Percentiles rank a stretch among this genome's conserved stretches.
phyloP scores from a whole-genome alignment of 2,113 vertebrate genomes.

The Hipposideros armiger region DNA sequence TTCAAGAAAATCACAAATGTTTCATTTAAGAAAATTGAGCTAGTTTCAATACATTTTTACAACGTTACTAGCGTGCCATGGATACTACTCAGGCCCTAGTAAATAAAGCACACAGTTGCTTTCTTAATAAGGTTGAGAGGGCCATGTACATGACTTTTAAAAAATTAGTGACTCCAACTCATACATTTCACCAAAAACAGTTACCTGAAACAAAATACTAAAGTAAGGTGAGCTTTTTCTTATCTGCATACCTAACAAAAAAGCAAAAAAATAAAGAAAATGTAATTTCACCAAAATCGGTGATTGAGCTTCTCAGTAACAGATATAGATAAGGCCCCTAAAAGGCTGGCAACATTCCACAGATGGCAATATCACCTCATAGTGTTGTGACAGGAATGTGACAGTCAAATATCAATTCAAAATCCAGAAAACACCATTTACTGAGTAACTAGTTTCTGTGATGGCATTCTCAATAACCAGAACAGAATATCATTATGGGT shows the following conservation, averaged over 20 bases:
- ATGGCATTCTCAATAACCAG: neutral
- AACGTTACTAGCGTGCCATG: neutral
- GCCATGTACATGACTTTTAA: neutral
- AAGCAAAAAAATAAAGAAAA: slow-evolving; percentile 51
- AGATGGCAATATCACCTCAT: slow-evolving; percentile 1
- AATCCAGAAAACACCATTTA: slow-evolving; percentile 51
- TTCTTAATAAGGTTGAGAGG: slow-evolving; percentile 14
- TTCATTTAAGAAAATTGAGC: neutral
- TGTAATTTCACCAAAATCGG: slow-evolving; percentile 52
- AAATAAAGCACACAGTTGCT: neutral
- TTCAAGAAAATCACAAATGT: slow-evolving; percentile 1
- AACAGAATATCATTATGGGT: neutral
- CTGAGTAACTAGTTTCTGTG: neutral
- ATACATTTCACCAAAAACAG: slow-evolving; percentile 54
- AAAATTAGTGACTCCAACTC: neutral
- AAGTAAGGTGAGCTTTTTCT: slow-evolving; percentile 52
- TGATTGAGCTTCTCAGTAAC: neutral
- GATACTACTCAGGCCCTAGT: neutral
- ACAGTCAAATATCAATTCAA: slow-evolving; percentile 40
- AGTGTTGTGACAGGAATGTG: slow-evolving; percentile 31
- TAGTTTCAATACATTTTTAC: slow-evolving; percentile 2
- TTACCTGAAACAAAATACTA: slow-evolving; percentile 55
- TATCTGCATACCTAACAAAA: slow-evolving; percentile 69
- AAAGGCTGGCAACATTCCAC: slow-evolving; percentile 14
- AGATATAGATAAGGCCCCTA: neutral